Evolutionary conservation across 1,140 invertebrate genomes (phyloP), one percentile per base, ranked within the genome.

Genomic region (Drosophila setifemur): DNA sequence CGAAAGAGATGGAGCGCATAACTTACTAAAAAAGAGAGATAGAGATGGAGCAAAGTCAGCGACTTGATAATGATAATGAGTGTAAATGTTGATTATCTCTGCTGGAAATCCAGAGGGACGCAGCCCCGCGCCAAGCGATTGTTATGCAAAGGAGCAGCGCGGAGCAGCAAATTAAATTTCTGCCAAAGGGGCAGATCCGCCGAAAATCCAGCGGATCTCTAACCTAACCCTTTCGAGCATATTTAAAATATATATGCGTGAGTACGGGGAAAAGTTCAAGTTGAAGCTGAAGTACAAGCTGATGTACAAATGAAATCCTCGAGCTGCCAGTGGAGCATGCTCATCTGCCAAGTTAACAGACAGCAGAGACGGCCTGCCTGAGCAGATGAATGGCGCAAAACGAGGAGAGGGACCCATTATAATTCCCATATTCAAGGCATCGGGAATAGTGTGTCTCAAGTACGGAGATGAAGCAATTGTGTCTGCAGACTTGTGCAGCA

Each of bases 1-100:
- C 40, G 14, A 21, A 14, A 29, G 8, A 8, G 28, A 42, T 14
- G 1, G 29, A n/a, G 29, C 29, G 29, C 14, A 5, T 0, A 11
- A 2, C 12, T 35, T 1, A n/a, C n/a, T n/a, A 6, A 33, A 16
- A 42, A 48, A 29, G 0, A 3, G 2, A 21, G 23, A 35, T 7
- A 16, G 19, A 6, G 23, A 12, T 49, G n/a, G 43, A 18, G 40
- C 42, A 35, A 33, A 54, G 31, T 63, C 77, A 45, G 40, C 72
- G 57, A 58, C 71, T 69, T 58, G 78, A 73, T 83, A 85, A 83
- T 83, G 70, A 83, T 85, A 85, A 83, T 83, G 75, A 83, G 78
- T 47, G 48, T 55, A 63, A 49, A 74, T 58, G 69, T 61, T 72
- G 68, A 72, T 63, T 72, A 72, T 72, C 29, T 45, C 42, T 6